A percentile compares a stretch with the other conserved stretches of the same genome.
These are phyloP conservation scores for Agriopis leucophaearia DNA, from an alignment of 2,888 invertebrate genomes.

Conservation along the genomic window DNA sequence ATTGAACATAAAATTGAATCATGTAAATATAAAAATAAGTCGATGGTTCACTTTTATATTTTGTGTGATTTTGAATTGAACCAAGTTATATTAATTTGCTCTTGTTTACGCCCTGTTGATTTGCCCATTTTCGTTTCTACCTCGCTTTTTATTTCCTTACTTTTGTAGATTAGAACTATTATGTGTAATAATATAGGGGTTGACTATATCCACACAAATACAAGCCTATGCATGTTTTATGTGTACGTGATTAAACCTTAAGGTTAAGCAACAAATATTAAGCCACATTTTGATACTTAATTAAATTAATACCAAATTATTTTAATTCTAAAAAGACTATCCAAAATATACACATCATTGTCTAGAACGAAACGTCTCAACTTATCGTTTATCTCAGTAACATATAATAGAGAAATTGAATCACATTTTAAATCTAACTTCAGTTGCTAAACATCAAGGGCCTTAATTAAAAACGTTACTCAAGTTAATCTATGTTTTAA, in stretches of 20 bases:
- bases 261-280: too few relatives aligned
- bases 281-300: too few relatives aligned
- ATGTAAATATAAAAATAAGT: not conserved
- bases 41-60: not conserved
- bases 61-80: not conserved
- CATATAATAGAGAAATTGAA: too few relatives aligned
- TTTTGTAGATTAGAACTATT: conserved; percentile 15
- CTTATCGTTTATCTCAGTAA: too few relatives aligned
- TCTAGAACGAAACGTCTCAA: too few relatives aligned
- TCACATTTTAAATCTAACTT: too few relatives aligned
- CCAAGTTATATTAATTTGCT: not conserved
- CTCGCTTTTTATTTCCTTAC: conserved; percentile 35
- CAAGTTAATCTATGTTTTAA: too few relatives aligned
- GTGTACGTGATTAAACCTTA: not conserved
- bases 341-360: too few relatives aligned
- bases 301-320: too few relatives aligned
- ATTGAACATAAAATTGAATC: not conserved
- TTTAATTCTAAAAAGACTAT: too few relatives aligned
- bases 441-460: too few relatives aligned
- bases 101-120: conserved; percentile 67
- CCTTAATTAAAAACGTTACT: too few relatives aligned
- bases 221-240: conserved; percentile 2
- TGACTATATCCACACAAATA: not conserved
- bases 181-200: conserved; percentile 5
- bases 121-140: conserved; percentile 61